A percentile compares a stretch with the other conserved stretches of the same genome.
Conservation (phyloP, 1,140 invertebrate species). For the Stenopsyche tienmushanensis region DNA sequence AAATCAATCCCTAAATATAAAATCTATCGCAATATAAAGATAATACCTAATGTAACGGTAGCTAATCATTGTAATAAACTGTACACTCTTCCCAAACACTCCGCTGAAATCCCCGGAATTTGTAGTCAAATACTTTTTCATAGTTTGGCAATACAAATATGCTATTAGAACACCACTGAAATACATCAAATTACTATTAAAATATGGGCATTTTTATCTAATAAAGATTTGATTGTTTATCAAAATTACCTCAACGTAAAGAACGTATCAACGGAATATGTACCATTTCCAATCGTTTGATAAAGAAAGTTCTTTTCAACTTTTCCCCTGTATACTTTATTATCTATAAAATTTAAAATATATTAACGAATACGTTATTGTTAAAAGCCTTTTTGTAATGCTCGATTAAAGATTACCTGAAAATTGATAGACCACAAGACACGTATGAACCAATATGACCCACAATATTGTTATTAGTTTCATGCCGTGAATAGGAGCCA, state of each 20-base stretch:
- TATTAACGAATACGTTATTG: neutral
- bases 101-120: slow-evolving; percentile 44
- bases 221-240: neutral
- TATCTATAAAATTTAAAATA: slow-evolving; percentile 44
- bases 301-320: slow-evolving; percentile 49
- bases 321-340: slow-evolving; percentile 43
- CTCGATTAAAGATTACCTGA: slow-evolving; percentile 47
- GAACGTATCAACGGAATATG: slow-evolving; percentile 52
- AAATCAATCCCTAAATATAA: neutral
- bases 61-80: slow-evolving; percentile 47
- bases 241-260: slow-evolving; percentile 53
- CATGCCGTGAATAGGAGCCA: slow-evolving; percentile 50
- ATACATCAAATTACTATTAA: too few species aligned
- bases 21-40: neutral
- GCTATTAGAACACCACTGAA: slow-evolving; percentile 50
- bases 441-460: slow-evolving; percentile 51
- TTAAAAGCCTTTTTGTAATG: slow-evolving; percentile 3
- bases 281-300: slow-evolving; percentile 49
- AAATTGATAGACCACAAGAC: slow-evolving; percentile 46
- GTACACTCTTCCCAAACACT: slow-evolving; percentile 43
- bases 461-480: slow-evolving; percentile 50
- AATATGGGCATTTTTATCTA: too few species aligned
- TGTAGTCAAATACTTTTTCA: slow-evolving; percentile 44
- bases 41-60: slow-evolving; percentile 45
- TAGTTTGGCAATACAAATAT: slow-evolving; percentile 51